Evolutionary conservation across 1,140 invertebrate species (phyloP), one percentile per base, ranked within the genome.

Genomic region (Drosophila sproati): DNA sequence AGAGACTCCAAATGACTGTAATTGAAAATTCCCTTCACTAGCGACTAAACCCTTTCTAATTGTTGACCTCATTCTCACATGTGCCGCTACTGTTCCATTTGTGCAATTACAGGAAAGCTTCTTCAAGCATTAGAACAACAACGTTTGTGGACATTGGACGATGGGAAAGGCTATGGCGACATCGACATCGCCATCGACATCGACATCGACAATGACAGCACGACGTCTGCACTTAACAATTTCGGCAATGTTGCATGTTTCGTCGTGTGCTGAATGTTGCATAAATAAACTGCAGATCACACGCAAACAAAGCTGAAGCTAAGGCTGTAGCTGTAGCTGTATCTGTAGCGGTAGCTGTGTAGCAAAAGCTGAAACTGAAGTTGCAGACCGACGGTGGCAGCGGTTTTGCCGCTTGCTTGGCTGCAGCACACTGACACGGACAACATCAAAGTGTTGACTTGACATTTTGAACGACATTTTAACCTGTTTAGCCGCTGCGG

Each of bases 391-490:
- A 63, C 43, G 64, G 62, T 71, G 39, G 50, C 51, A 62, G 59
- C 45, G 66, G 59, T 71, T 75, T 71, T 52, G 59, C 67, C 48
- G 59, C 72, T 99, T 51, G 41, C 45, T 71, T 51, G 20, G 54
- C 41, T 47, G 60, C 68, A 64, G 66, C 78, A 78, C 66, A 81
- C 56, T 61, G 70, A 81, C 78, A 88, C 85, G 85, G 85, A 89
- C 85, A 83, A 89, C 85, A 90, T 89, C 85, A 89, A 89, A 89
- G 85, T 89, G 85, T 89, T 89, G 85, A 89, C 85, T 89, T 89
- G 85, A 89, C 85, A 89, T 89, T 89, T 89, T 89, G 85, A 89
- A 89, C 85, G 85, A 89, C 80, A 89, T 89, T 89, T 89, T 89
- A 89, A 89, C 85, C 85, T 89, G 85, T 89, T 89, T 89, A 89